Evolutionary conservation across 2,888 invertebrate genomes (phyloP).

Genomic region (Sinohyriopsis cumingii): DNA sequence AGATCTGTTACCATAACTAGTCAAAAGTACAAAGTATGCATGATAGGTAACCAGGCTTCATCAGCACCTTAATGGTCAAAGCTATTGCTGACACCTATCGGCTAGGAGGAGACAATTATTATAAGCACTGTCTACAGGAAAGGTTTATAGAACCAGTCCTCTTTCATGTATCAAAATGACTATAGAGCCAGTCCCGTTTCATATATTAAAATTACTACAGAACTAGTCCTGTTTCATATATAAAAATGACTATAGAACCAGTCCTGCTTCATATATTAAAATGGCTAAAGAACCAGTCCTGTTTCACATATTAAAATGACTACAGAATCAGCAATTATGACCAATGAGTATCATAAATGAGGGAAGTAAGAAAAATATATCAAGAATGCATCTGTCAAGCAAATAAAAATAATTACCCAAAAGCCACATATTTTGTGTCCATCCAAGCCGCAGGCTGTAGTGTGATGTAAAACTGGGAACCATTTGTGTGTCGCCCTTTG

Average conservation of each 20-base stretch:
- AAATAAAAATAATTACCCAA: slow-evolving; percentile 75
- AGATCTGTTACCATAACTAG: too few species aligned
- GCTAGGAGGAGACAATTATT: too few species aligned
- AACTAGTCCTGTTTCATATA: too few species aligned
- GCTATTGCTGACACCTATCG: too few species aligned
- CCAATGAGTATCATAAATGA: background rate
- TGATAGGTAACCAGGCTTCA: too few species aligned
- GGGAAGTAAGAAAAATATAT: background rate
- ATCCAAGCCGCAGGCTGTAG: slow-evolving; percentile 82
- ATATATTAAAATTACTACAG: too few species aligned
- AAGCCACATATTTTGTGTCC: slow-evolving; percentile 82
- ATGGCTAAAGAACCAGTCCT: too few species aligned
- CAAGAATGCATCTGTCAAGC: background rate
- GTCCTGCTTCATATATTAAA: too few species aligned
- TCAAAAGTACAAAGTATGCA: too few species aligned
- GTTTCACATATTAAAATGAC: background rate
- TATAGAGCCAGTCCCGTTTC: background rate
- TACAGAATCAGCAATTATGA: background rate
- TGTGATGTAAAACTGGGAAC: slow-evolving; percentile 81
- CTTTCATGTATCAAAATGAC: background rate
- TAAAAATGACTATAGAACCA: background rate
- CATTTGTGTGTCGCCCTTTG: slow-evolving; percentile 80
- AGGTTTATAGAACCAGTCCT: too few species aligned
- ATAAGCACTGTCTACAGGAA: too few species aligned
- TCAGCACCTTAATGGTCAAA: too few species aligned